These are phyloP conservation scores for Archocentrus centrarchus DNA, from an alignment of 2,113 vertebrate genomes.

Conservation along the genomic window DNA sequence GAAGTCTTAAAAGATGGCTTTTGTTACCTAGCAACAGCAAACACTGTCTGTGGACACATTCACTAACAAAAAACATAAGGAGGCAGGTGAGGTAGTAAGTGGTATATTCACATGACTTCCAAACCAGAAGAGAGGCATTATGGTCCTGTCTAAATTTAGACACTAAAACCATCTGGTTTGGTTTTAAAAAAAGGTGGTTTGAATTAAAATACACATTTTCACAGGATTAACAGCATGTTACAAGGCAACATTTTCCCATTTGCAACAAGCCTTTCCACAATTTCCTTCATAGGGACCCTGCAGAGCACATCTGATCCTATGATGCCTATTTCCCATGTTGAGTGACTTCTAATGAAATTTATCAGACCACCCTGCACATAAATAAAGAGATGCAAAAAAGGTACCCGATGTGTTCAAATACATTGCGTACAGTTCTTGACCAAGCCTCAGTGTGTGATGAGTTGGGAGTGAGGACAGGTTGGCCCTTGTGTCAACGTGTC, in stretches of 20 bases:
- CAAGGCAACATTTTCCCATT: not conserved
- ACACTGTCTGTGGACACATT: not conserved
- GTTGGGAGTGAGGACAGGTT: not conserved
- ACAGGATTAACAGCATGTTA: not conserved
- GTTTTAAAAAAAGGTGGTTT: not conserved
- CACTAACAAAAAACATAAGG: not conserved
- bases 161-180: not conserved
- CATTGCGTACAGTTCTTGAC: not conserved
- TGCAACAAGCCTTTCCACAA: not conserved
- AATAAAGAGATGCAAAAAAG: not conserved
- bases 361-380: not conserved
- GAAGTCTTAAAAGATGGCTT: not conserved
- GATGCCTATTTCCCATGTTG: not conserved
- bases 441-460: not conserved
- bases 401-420: not conserved
- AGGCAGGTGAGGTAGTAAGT: not conserved
- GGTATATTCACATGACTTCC: not conserved
- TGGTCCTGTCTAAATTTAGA: not conserved
- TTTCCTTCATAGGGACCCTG: not conserved
- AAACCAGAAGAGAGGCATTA: not conserved
- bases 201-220: not conserved
- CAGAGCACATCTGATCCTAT: not conserved
- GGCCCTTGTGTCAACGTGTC: constrained; percentile 51
- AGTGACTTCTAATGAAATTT: not conserved
- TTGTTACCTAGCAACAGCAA: not conserved